Percentiles rank a stretch among this genome's conserved stretches.
Conservation (phyloP, 2,888 invertebrate species). For the Eupithecia inturbata region DNA sequence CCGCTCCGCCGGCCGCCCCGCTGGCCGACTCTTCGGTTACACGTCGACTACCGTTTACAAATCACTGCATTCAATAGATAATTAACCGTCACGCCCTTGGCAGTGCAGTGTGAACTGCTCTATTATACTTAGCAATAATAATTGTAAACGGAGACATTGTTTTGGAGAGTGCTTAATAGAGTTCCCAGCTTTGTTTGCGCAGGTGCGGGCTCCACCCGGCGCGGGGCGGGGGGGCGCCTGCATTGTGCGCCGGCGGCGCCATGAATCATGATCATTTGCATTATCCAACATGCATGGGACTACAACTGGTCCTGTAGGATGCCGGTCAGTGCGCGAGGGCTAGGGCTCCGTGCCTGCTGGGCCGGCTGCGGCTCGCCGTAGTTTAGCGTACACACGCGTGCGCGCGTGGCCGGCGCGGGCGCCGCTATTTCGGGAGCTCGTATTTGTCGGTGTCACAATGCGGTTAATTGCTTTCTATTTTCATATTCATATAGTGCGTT, state of each 20-base stretch:
- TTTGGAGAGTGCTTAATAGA: constrained; percentile 6
- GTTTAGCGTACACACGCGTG: background rate
- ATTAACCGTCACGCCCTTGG: background rate
- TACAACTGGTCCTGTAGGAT: background rate
- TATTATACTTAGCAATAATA: background rate
- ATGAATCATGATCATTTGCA: background rate
- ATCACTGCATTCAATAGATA: background rate
- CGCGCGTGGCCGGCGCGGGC: background rate
- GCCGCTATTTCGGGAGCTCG: background rate
- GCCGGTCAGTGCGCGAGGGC: no score
- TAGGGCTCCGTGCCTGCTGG: background rate
- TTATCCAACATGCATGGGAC: no score
- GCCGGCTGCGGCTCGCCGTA: background rate
- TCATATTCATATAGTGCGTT: constrained; percentile 13
- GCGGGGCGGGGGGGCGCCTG: background rate
- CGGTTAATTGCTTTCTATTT: constrained; percentile 57
- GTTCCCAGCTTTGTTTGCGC: constrained; percentile 22
- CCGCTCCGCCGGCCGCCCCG: no score
- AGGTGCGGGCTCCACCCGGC: constrained; percentile 17
- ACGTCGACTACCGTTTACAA: background rate
- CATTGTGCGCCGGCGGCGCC: constrained; percentile 8
- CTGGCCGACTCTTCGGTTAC: no score
- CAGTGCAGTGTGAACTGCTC: background rate
- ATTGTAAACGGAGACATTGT: constrained; percentile 4
- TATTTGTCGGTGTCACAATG: constrained; percentile 48